A percentile compares a stretch with the other conserved stretches of the same genome.
These are phyloP conservation scores for Amphiprion ocellaris DNA, from an alignment of 2,113 vertebrate genomes.

Conservation along the genomic window DNA sequence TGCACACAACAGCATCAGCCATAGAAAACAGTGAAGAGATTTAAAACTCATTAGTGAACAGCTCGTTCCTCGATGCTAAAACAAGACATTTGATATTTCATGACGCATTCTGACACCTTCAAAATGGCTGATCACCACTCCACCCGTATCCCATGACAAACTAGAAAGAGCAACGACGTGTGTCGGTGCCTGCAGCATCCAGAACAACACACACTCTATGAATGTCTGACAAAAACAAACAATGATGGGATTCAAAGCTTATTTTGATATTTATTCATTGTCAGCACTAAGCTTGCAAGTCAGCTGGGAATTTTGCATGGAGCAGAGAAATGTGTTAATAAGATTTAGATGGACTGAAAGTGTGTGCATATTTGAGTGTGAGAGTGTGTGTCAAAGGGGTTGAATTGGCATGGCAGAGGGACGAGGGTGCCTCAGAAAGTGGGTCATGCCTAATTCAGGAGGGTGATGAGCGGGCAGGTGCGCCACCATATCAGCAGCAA, in stretches of 20 bases:
- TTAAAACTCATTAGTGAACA: neutral
- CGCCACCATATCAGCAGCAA: constrained; percentile 40
- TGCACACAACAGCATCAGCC: neutral
- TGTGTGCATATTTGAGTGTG: neutral
- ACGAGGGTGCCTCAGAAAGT: constrained; percentile 44
- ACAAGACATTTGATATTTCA: constrained; percentile 17
- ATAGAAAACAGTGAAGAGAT: neutral
- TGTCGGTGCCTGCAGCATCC: constrained; percentile 31
- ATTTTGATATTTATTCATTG: constrained; percentile 44
- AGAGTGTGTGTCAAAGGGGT: neutral
- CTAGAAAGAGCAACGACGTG: constrained; percentile 31
- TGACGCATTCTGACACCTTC: constrained; percentile 3
- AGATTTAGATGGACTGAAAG: constrained; percentile 38
- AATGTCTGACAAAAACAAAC: constrained; percentile 20
- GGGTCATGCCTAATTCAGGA: constrained; percentile 66
- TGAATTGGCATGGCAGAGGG: constrained; percentile 27
- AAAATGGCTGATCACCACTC: constrained; percentile 31
- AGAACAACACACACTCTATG: constrained; percentile 16
- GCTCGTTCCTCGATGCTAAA: constrained; percentile 11
- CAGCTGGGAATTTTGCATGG: constrained; percentile 46
- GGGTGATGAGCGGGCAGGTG: constrained; percentile 69
- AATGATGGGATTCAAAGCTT: constrained; percentile 46
- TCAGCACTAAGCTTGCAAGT: constrained; percentile 8
- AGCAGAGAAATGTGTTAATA: constrained; percentile 48
- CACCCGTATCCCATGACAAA: constrained; percentile 25